Base-by-base conservation (phyloP, 2,888 invertebrate species). In the Calameuta idolon region DNA sequence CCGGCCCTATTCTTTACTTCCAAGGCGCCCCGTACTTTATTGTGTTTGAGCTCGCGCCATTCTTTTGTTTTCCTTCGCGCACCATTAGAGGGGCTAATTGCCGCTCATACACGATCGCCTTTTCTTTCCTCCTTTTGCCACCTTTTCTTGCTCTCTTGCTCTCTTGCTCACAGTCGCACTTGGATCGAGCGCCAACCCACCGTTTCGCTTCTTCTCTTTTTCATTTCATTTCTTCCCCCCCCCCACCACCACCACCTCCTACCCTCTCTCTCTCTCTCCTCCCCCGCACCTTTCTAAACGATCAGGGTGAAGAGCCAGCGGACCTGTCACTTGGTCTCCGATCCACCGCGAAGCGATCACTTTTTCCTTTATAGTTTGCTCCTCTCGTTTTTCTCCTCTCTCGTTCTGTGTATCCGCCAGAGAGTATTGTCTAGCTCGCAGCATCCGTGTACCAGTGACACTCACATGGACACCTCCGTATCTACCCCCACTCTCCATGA, bases 21-120 rank as follows among this genome's bases (percentile, higher is more conserved):
- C 71, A 33, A 31, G 33, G 34, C 71, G 71, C 71, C 81, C 82
- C 74, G 80, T 84, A 86, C 86, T 87, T 89, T 87, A 89, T 90
- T 89, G 90, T 89, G 87, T 87, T 86, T 86, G 87, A 86, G 86
- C 88, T 86, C 85, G 84, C 86, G 84, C 83, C 40, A 81, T 84
- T 87, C 89, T 88, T 89, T 90, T 90, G 87, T 90, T 90, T 89
- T 89, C 86, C 86, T 89, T 90, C 88, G 88, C 87, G 87, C 88
- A 85, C 89, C 89, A 90, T 90, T 90, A 90, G 90, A 89, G 86
- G 88, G 85, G 87, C 90, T 90, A 90, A 90, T 90, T 90, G 90
- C 88, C 88, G 88, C 87, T 88, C 88, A 89, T 90, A 88, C 89
- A 88, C 89, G 90, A 90, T 89, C 89, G 88, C 88, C 89, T 90